Evolutionary conservation across 2,113 vertebrate genomes (phyloP).

Genomic region (Puma concolor): DNA sequence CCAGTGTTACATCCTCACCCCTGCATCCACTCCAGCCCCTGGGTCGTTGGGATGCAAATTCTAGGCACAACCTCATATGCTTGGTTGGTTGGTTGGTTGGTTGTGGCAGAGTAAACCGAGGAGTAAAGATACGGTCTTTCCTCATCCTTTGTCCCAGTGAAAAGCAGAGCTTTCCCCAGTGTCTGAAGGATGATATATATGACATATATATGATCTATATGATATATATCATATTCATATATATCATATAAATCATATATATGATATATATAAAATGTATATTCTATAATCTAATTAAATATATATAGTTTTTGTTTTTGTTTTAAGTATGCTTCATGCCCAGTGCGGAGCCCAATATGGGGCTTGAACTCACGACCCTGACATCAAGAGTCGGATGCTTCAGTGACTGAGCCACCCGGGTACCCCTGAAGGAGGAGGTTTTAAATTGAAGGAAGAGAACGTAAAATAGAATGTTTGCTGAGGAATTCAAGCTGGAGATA

Average conservation of each 20-base stretch:
- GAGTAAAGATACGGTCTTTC: not conserved
- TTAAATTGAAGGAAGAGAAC: not conserved
- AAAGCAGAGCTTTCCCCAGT: not conserved
- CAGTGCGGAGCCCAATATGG: too few species aligned
- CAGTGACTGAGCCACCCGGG: too few species aligned
- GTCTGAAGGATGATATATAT: not conserved
- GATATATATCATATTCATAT: too few species aligned
- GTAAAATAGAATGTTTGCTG: not conserved
- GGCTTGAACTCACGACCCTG: too few species aligned
- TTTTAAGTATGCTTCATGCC: too few species aligned
- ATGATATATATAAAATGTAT: too few species aligned
- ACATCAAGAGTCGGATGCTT: too few species aligned
- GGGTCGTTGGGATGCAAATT: not conserved
- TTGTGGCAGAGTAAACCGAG: not conserved
- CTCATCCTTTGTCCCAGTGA: not conserved
- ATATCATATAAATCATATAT: too few species aligned
- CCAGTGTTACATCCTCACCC: not conserved
- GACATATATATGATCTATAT: too few species aligned
- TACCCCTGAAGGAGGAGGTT: too few species aligned
- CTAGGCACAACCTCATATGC: not conserved
- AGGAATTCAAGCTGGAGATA: not conserved
- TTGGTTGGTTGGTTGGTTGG: not conserved
- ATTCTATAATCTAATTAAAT: too few species aligned
- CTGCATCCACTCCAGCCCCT: accelerated
- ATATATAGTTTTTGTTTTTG: too few species aligned